Percentiles rank a stretch among this genome's conserved stretches.
Conservation (phyloP, 2,888 invertebrate species). For the Oithona nana region DNA sequence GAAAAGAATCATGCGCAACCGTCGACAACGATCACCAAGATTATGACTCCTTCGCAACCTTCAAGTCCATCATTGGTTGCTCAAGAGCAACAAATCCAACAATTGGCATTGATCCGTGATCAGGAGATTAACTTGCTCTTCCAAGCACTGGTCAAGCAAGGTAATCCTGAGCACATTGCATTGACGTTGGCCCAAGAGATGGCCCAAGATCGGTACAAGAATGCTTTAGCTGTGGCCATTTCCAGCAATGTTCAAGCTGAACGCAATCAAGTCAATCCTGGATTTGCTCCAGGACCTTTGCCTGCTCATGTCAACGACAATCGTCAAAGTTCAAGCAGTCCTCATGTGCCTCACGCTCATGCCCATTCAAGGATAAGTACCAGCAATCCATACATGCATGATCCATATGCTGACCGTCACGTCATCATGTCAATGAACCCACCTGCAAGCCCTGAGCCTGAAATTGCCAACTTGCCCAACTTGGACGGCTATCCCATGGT, state of each 20-base stretch:
- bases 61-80: neutral
- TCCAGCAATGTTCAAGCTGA: neutral
- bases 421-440: neutral
- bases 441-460: slow-evolving; percentile 21
- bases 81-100: slow-evolving; percentile 19
- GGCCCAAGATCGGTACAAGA: neutral
- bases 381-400: slow-evolving; percentile 18
- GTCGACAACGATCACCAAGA: too few species aligned
- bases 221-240: neutral
- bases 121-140: slow-evolving; percentile 18
- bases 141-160: neutral
- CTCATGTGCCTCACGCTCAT: neutral
- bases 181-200: neutral
- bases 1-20: slow-evolving; percentile 13
- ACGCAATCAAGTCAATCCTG: neutral
- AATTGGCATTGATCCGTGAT: slow-evolving; percentile 17
- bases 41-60: neutral
- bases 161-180: slow-evolving; percentile 1
- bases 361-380: neutral
- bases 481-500: slow-evolving; percentile 37
- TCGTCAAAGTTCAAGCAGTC: neutral
- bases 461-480: slow-evolving; percentile 32
- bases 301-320: neutral
- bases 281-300: neutral
- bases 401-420: slow-evolving; percentile 17